These are phyloP conservation scores for Ochlodes sylvanus DNA, from an alignment of 2,888 invertebrate genomes.

Conservation along the genomic window DNA sequence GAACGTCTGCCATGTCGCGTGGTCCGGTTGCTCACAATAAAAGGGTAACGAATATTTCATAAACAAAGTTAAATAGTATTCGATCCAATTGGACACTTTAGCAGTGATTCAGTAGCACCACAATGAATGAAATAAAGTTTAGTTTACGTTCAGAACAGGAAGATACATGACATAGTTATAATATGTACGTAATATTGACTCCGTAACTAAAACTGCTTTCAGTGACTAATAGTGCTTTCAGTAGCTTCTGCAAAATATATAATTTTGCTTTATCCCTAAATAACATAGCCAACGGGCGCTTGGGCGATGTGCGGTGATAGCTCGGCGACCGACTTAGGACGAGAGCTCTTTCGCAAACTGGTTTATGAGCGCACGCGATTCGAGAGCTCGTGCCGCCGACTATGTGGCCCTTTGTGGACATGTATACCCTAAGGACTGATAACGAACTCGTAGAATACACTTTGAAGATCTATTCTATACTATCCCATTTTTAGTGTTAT, in stretches of 20 bases:
- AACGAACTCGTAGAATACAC: constrained; percentile 17
- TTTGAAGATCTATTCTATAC: background rate
- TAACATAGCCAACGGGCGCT: constrained; percentile 56
- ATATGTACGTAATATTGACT: no score
- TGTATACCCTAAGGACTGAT: constrained; percentile 32
- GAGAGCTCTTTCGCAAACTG: constrained; percentile 75
- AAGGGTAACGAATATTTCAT: no score
- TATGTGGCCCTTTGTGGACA: constrained; percentile 42
- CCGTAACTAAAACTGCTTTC: background rate
- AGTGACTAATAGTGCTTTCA: background rate
- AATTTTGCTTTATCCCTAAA: constrained; percentile 11
- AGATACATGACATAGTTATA: no score
- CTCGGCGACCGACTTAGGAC: constrained; percentile 61
- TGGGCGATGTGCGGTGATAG: constrained; percentile 45
- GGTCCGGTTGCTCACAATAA: no score
- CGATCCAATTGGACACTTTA: no score
- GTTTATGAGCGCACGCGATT: constrained; percentile 61
- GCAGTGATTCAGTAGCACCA: no score
- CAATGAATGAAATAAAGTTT: no score
- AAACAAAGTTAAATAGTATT: no score
- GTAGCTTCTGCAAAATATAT: constrained; percentile 8
- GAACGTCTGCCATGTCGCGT: no score
- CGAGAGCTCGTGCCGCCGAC: constrained; percentile 45
- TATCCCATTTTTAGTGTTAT: no score
- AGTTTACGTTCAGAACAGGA: no score